phyloP scores from a whole-genome alignment of 2,797 vertebrate genomes.

The Acanthurus tractus region DNA sequence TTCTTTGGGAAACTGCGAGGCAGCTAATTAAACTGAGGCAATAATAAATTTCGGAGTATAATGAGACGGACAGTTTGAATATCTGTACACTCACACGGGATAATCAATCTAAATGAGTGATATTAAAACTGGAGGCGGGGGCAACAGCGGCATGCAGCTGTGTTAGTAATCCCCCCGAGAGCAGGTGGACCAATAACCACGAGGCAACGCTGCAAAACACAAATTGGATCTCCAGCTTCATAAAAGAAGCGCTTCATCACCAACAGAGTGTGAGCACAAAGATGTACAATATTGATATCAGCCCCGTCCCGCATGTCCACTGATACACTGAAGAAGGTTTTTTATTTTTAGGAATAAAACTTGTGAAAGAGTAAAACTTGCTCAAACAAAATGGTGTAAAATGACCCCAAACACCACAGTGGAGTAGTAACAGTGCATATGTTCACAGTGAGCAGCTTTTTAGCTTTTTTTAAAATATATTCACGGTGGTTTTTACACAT shows the following conservation, averaged over 20 bases:
- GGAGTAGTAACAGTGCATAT: neutral
- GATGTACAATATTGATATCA: constrained; percentile 1
- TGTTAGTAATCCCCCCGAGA: constrained; percentile 45
- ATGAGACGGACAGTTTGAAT: constrained; percentile 69
- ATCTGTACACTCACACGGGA: constrained; percentile 54
- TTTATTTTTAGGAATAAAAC: neutral
- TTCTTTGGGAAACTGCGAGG: constrained; percentile 46
- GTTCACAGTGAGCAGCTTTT: too few relatives aligned
- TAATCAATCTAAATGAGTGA: constrained; percentile 77
- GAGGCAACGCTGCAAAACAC: constrained; percentile 37
- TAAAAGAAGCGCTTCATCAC: constrained; percentile 43
- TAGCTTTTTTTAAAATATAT: too few relatives aligned
- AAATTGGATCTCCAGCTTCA: constrained; percentile 45
- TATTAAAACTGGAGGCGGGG: constrained; percentile 71
- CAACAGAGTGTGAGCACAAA: neutral
- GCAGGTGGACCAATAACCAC: constrained; percentile 40
- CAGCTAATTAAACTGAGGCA: constrained; percentile 66
- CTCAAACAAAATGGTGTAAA: neutral
- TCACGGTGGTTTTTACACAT: too few relatives aligned
- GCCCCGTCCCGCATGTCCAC: neutral
- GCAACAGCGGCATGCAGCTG: constrained; percentile 48
- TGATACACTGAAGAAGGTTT: neutral
- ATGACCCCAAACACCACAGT: neutral
- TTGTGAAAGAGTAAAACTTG: neutral
- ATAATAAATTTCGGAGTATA: constrained; percentile 66